Percentiles rank a stretch among this genome's conserved stretches.
Conservation (phyloP, 2,888 invertebrate species). For the Drosophila bunnanda region DNA sequence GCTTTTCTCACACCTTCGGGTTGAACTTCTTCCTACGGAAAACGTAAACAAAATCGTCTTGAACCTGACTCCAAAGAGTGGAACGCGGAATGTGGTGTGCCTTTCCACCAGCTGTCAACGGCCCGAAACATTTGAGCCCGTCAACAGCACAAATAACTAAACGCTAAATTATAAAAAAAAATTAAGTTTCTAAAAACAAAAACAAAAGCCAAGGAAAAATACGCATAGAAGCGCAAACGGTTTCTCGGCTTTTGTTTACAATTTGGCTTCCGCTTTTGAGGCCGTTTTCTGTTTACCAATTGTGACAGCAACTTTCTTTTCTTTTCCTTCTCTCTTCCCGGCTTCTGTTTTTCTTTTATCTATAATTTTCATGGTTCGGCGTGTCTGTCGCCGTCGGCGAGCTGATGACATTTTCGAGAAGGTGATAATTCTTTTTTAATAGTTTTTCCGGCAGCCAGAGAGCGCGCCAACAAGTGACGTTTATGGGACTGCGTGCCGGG, state of each 20-base stretch:
- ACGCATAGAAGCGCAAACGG: conserved; percentile 39
- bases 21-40: conserved; percentile 32
- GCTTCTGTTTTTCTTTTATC: conserved; percentile 43
- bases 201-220: conserved; percentile 4
- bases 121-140: conserved; percentile 7
- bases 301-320: conserved; percentile 44
- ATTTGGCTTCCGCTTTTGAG: conserved; percentile 40
- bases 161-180: conserved; percentile 16
- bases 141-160: conserved; percentile 21
- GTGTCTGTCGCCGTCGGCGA: conserved; percentile 13
- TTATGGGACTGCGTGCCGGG: conserved; percentile 66
- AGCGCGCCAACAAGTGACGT: conserved; percentile 72
- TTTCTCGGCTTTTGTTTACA: conserved; percentile 47
- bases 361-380: conserved; percentile 47
- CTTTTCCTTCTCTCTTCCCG: conserved; percentile 7
- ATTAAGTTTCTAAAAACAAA: conserved; percentile 26
- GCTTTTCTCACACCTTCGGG: conserved; percentile 39
- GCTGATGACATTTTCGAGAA: conserved; percentile 44
- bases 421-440: conserved; percentile 80
- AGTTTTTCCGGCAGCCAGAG: conserved; percentile 75
- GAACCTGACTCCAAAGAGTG: background rate
- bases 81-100: background rate
- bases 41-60: conserved; percentile 42
- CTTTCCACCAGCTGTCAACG: conserved; percentile 33
- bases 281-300: conserved; percentile 45